phyloP scores from a whole-genome alignment of 2,888 invertebrate species.

The Adineta ricciae region DNA sequence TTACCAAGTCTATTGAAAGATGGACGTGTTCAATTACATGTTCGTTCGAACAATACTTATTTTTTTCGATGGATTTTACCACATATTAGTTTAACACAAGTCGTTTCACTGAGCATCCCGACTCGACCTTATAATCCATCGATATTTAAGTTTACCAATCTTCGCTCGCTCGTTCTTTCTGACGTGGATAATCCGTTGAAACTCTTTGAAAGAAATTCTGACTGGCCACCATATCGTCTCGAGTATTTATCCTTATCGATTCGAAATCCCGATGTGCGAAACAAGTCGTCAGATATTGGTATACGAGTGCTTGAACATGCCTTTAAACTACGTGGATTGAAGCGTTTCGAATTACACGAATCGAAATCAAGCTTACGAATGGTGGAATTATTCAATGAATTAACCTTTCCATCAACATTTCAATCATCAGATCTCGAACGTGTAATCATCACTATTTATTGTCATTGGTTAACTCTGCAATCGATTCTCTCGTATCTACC shows the following conservation, averaged over 20 bases:
- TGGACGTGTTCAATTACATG: neutral
- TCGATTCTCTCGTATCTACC: neutral
- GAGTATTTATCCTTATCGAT: neutral
- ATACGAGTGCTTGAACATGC: neutral
- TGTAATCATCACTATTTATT: neutral
- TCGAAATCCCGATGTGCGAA: neutral
- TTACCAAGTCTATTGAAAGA: neutral
- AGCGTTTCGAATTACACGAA: neutral
- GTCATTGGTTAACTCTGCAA: neutral
- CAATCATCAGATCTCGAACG: neutral
- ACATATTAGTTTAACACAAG: neutral
- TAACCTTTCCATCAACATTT: neutral
- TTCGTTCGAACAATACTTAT: neutral
- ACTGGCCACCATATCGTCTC: neutral
- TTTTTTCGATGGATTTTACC: conserved; percentile 7
- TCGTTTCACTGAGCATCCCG: neutral
- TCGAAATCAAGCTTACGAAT: neutral
- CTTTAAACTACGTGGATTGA: neutral
- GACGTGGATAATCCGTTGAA: neutral
- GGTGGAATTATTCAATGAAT: neutral
- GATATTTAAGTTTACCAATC: neutral
- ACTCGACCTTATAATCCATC: neutral
- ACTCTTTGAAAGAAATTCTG: neutral
- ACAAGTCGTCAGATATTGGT: neutral
- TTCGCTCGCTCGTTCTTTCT: neutral